phyloP scores from a whole-genome alignment of 2,113 vertebrate species.

The Podiceps cristatus region DNA sequence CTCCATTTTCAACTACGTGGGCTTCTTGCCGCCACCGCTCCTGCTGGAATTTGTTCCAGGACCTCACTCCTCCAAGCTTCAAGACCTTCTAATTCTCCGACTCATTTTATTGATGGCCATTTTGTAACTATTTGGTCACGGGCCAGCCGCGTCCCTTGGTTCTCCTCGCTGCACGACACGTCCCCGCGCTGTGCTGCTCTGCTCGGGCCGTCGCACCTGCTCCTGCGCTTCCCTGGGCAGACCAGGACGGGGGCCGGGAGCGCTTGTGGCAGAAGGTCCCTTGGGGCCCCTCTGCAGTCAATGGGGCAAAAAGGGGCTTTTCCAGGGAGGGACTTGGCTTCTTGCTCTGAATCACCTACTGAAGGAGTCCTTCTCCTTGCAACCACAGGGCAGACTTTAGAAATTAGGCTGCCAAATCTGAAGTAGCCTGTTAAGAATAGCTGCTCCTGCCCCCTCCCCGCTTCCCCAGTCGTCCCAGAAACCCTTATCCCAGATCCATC shows the following conservation, averaged over 20 bases:
- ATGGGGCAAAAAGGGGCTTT: not conserved
- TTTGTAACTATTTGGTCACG: not conserved
- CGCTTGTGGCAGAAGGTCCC: fast-evolving
- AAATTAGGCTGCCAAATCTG: not conserved
- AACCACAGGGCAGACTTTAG: fast-evolving
- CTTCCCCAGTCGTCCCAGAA: not conserved
- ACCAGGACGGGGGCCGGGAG: fast-evolving
- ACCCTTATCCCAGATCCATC: not conserved
- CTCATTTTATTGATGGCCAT: not conserved
- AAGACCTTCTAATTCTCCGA: not conserved
- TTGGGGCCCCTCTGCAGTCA: fast-evolving
- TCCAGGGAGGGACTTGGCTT: not conserved
- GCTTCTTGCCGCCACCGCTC: not conserved
- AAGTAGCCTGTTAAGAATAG: not conserved
- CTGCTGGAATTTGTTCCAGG: not conserved
- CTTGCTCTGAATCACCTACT: not conserved
- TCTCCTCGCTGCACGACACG: not conserved
- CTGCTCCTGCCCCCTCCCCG: no score
- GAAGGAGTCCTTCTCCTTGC: not conserved
- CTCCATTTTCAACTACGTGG: not conserved
- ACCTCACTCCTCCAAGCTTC: not conserved
- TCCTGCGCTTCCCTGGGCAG: not conserved
- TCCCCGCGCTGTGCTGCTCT: not conserved
- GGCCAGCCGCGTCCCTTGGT: not conserved
- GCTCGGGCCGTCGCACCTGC: fast-evolving